phyloP scores from a whole-genome alignment of 2,797 vertebrate genomes.

The Pithecia hirsuta region DNA sequence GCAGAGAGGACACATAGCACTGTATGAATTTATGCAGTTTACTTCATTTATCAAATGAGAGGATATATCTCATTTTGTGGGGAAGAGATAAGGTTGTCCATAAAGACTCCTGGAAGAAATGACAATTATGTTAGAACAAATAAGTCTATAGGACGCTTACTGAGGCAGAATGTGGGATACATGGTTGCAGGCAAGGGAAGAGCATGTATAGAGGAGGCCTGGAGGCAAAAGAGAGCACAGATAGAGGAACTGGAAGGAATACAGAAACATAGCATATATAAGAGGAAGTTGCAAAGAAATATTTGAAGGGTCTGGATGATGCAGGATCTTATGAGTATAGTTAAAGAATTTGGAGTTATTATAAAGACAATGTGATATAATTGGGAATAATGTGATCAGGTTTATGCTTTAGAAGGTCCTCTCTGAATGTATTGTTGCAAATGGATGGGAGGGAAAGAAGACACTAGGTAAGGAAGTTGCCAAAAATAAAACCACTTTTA shows the following conservation, averaged over 20 bases:
- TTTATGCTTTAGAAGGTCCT: constrained; percentile 14
- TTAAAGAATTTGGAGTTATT: background rate
- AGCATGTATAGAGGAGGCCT: background rate
- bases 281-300: background rate
- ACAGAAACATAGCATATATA: background rate
- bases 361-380: background rate
- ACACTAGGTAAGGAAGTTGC: constrained; percentile 70
- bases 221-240: background rate
- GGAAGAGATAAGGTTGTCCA: background rate
- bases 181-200: background rate
- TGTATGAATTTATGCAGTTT: background rate
- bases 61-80: background rate
- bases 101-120: background rate
- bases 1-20: background rate
- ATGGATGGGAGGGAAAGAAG: constrained; percentile 43
- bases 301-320: background rate
- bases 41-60: background rate
- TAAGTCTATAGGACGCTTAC: background rate
- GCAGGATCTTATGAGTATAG: background rate
- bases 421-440: constrained; percentile 30
- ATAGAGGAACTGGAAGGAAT: background rate
- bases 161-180: background rate
- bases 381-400: background rate
- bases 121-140: background rate
- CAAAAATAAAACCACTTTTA: constrained; percentile 78